Conservation (phyloP, 2,888 invertebrate species). For the Noctuana brunneofusca region DNA sequence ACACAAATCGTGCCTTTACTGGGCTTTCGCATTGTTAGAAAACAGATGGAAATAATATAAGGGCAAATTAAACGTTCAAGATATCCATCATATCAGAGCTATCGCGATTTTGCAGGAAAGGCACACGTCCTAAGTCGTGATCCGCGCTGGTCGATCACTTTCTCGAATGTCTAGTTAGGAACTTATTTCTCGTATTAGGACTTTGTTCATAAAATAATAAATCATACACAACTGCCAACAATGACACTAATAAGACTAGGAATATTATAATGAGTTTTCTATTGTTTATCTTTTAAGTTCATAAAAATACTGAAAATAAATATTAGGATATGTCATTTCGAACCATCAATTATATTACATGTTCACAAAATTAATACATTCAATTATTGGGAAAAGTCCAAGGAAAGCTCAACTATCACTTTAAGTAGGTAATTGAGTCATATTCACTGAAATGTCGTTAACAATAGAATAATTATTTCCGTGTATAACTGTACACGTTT, state of each 20-base stretch:
- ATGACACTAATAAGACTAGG: background rate
- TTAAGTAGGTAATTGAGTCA: conserved; percentile 26
- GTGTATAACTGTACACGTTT: conserved; percentile 25
- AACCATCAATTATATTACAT: background rate
- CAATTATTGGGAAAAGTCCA: background rate
- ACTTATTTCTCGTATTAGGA: conserved; percentile 34
- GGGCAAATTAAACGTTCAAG: conserved; percentile 47
- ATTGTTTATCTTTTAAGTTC: no score
- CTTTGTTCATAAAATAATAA: conserved; percentile 5
- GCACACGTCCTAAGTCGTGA: conserved; percentile 56
- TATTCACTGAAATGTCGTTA: conserved; percentile 23
- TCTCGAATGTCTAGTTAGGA: conserved; percentile 50
- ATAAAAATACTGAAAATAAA: background rate
- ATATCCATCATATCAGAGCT: conserved; percentile 53
- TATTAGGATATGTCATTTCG: background rate
- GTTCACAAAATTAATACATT: background rate
- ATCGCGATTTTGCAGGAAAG: conserved; percentile 54
- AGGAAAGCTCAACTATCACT: conserved; percentile 1
- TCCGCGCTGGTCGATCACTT: conserved; percentile 52
- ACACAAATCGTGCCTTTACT: conserved; percentile 34
- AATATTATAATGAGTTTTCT: no score
- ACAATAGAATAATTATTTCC: conserved; percentile 30
- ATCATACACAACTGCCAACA: conserved; percentile 2
- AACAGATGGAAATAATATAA: conserved; percentile 33
- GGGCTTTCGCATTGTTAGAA: conserved; percentile 35